Conservation (phyloP, 2,113 vertebrate genomes). For the Semnopithecus entellus region DNA sequence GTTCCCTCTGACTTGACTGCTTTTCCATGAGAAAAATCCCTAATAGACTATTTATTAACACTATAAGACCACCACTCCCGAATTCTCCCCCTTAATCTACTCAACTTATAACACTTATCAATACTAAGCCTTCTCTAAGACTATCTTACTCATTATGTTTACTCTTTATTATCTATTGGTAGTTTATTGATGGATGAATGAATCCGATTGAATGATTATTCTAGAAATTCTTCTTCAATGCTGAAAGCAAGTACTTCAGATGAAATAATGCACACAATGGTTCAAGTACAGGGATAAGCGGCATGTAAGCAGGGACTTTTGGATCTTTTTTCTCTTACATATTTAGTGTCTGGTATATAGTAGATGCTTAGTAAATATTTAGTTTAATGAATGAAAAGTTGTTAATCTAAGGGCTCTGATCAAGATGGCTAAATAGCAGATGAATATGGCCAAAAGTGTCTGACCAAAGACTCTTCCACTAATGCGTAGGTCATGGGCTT, state of each 20-base stretch:
- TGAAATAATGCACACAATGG: not conserved
- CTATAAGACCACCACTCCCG: not conserved
- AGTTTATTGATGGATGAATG: not conserved
- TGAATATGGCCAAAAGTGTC: not conserved
- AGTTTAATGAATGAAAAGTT: not conserved
- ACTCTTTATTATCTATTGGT: not conserved
- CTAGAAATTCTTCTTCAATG: not conserved
- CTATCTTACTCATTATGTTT: not conserved
- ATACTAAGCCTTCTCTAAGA: not conserved
- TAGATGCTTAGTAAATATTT: not conserved
- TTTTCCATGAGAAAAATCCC: not conserved
- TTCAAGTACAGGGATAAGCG: not conserved
- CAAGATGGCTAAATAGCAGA: not conserved
- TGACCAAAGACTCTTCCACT: not conserved
- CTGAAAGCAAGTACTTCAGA: not conserved
- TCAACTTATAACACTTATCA: not conserved
- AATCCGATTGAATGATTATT: not conserved
- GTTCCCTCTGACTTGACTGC: not conserved
- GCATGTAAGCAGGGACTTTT: too few species aligned
- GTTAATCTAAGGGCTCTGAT: not conserved
- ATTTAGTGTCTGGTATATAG: not conserved
- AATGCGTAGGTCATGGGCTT: not conserved
- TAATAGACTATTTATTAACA: not conserved
- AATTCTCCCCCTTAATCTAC: not conserved
- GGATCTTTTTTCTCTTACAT: not conserved